Conservation (phyloP, 1,140 invertebrate genomes). For the Oryctes rhinoceros region DNA sequence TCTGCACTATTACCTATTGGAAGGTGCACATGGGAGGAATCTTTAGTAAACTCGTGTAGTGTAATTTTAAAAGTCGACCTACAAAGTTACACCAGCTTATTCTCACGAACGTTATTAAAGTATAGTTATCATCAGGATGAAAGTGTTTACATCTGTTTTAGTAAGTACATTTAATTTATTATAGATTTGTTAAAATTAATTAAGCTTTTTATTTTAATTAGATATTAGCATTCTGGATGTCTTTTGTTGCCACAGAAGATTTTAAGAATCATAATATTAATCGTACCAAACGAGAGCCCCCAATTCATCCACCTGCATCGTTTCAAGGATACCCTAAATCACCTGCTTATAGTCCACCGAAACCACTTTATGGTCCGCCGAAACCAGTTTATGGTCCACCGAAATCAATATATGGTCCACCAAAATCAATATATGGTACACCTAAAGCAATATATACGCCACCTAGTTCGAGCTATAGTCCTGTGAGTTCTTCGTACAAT, state of each 20-base stretch:
- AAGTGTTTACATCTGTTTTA: neutral
- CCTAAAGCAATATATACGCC: neutral
- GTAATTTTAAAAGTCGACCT: neutral
- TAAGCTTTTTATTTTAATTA: neutral
- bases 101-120: neutral
- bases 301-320: neutral
- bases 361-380: neutral
- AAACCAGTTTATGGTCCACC: constrained; percentile 6
- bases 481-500: neutral
- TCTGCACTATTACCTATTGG: neutral
- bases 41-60: constrained; percentile 10
- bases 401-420: neutral
- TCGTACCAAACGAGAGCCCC: neutral
- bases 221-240: constrained; percentile 5
- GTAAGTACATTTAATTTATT: neutral
- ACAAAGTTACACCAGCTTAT: neutral
- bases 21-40: neutral
- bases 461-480: neutral
- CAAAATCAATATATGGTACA: neutral
- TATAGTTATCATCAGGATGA: neutral
- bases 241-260: neutral
- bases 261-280: neutral
- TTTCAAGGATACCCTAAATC: neutral
- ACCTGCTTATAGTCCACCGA: constrained; percentile 17
- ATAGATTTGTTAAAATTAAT: neutral